Base-by-base conservation (phyloP, 2,797 vertebrate genomes). In the Saxicola maurus region DNA sequence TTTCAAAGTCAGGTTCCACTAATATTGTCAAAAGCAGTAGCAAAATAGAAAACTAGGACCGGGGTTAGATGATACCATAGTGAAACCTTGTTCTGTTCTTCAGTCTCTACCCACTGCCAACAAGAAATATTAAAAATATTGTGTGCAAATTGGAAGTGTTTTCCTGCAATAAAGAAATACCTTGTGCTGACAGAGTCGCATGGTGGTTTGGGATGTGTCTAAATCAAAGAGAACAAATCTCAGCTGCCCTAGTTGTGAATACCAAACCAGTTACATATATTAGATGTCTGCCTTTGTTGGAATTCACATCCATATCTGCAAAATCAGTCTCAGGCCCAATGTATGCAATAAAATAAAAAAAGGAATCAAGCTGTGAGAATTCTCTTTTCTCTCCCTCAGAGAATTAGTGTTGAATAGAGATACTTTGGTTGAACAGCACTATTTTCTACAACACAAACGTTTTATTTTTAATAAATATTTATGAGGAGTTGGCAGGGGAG, bases 401-500 rank as follows among this genome's bases (percentile, higher is more conserved):
- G 91, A 92, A 94, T 84, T 86, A 87, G 55, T 83, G 81, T 68
- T 94, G 92, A 90, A 92, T 91, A 65, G 69, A 91, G 85, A 92
- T 88, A 89, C 85, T 95, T 92, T 65, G 57, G 89, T 92, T 91
- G 78, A 95, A 94, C 87, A 92, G 77, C 76, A 92, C 74, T 95
- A 85, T 90, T 94, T 95, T 94, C 89, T 83, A 91, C 88, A 93
- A 89, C 89, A 95, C 53, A 92, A 90, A 91, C 18, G 86, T 94
- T 95, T 93, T 90, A 91, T 91, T 94, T 94, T 95, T 92, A 92
- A 94, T 92, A 92, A 95, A 94, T 92, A 91, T 95, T 95, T 95
- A 96, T 94, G 92, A 92, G 87, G 82, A 91, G 69, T 90, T 95
- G 92, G 82, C 84, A 82, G 74, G 72, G 56, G 82, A 94, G 82